Evolutionary conservation across 2,797 vertebrate genomes (phyloP).

Genomic region (Malacoraja senta): DNA sequence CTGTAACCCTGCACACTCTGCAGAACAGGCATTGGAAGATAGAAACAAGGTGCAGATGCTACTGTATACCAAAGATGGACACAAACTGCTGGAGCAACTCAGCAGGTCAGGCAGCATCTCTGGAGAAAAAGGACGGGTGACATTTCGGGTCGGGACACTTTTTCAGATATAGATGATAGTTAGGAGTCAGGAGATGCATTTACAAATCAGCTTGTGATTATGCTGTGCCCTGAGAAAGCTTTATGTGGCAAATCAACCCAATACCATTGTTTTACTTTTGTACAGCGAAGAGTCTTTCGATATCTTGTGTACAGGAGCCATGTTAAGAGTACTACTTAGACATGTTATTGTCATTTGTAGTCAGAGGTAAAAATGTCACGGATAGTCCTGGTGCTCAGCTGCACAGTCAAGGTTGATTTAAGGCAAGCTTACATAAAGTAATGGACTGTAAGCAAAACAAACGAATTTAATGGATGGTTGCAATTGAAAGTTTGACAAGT

Average conservation of each 20-base stretch:
- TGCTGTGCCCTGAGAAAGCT: background rate
- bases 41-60: too few species aligned
- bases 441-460: conserved; percentile 26
- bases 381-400: background rate
- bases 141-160: too few species aligned
- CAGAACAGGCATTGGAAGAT: too few species aligned
- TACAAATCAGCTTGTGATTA: background rate
- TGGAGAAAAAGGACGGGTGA: too few species aligned
- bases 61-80: too few species aligned
- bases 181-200: background rate
- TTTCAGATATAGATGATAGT: background rate
- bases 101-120: too few species aligned
- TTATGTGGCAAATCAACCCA: background rate
- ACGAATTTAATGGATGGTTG: background rate
- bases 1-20: too few species aligned
- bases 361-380: conserved; percentile 9
- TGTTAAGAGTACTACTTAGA: background rate
- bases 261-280: background rate
- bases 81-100: too few species aligned
- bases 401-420: background rate
- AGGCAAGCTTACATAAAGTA: conserved; percentile 11
- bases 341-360: background rate
- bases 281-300: background rate
- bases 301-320: background rate
- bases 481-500: background rate